Evolutionary conservation across 2,113 vertebrate genomes (phyloP).

Genomic region (Malurus melanocephalus): DNA sequence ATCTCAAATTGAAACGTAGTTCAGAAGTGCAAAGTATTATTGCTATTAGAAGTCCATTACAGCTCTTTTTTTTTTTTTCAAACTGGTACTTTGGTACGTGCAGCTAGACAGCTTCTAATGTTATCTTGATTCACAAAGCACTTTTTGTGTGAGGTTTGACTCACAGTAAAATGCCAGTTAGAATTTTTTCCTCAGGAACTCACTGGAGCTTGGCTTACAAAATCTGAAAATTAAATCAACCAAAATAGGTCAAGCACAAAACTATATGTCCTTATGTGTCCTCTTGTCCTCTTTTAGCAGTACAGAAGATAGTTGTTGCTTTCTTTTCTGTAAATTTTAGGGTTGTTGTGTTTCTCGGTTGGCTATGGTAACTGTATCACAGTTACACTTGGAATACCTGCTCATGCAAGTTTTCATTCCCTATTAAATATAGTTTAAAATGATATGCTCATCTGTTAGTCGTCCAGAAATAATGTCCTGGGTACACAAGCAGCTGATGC

Average conservation of each 20-base stretch:
- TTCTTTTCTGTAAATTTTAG: constrained; percentile 51
- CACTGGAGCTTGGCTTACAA: constrained; percentile 74
- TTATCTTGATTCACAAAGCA: constrained; percentile 70
- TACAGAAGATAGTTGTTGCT: constrained; percentile 58
- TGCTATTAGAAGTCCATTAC: constrained; percentile 17
- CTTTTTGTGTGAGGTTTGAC: constrained; percentile 68
- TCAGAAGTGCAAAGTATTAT: not conserved
- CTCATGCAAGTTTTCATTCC: constrained; percentile 43
- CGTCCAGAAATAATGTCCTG: constrained; percentile 35
- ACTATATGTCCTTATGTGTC: constrained; percentile 76
- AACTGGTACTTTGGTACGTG: constrained; percentile 36
- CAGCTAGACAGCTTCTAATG: constrained; percentile 60
- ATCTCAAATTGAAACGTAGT: not conserved
- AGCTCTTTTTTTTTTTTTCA: constrained; percentile 7
- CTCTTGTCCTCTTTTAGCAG: constrained; percentile 65
- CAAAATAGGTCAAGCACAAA: constrained; percentile 75
- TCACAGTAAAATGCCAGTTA: constrained; percentile 74
- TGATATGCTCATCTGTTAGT: constrained; percentile 32
- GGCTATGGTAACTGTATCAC: not conserved
- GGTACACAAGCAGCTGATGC: constrained; percentile 36
- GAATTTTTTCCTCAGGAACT: constrained; percentile 73
- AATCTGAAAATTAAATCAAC: constrained; percentile 77
- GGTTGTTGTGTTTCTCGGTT: constrained; percentile 48
- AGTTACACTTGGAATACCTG: constrained; percentile 53
- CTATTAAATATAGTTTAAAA: constrained; percentile 49